Conservation (phyloP, 2,888 invertebrate genomes). For the Eristalis intricaria region DNA sequence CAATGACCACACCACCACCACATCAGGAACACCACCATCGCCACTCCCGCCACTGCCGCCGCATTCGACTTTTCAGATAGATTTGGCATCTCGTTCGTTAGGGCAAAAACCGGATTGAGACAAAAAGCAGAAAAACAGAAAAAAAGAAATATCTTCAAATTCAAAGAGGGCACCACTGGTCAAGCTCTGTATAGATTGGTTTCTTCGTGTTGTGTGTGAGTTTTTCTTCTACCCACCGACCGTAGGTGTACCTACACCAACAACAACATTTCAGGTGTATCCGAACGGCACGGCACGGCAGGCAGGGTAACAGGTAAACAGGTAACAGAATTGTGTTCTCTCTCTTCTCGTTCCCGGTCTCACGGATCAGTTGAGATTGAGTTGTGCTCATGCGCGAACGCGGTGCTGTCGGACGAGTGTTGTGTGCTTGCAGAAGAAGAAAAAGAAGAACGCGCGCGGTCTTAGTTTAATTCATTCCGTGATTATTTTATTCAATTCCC, state of each 20-base stretch:
- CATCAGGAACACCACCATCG: not conserved
- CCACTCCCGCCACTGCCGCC: not conserved
- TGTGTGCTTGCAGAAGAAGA: not conserved
- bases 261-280: constrained; percentile 64
- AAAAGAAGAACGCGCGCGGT: not conserved
- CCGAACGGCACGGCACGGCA: not conserved
- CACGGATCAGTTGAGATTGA: constrained; percentile 68
- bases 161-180: constrained; percentile 70
- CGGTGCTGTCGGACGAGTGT: not conserved
- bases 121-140: constrained; percentile 20
- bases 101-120: constrained; percentile 68
- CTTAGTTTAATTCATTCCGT: not conserved
- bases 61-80: constrained; percentile 61
- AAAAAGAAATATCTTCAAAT: constrained; percentile 41
- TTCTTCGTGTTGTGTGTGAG: not conserved
- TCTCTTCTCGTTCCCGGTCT: constrained; percentile 55
- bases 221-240: constrained; percentile 50
- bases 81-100: constrained; percentile 59
- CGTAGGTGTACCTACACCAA: constrained; percentile 64
- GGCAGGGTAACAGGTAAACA: constrained; percentile 46
- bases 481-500: not conserved
- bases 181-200: constrained; percentile 35
- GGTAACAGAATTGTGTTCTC: constrained; percentile 55
- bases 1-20: constrained; percentile 37
- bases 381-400: constrained; percentile 64